phyloP scores from a whole-genome alignment of 2,888 invertebrate species.

The Sinotaia quadrata region DNA sequence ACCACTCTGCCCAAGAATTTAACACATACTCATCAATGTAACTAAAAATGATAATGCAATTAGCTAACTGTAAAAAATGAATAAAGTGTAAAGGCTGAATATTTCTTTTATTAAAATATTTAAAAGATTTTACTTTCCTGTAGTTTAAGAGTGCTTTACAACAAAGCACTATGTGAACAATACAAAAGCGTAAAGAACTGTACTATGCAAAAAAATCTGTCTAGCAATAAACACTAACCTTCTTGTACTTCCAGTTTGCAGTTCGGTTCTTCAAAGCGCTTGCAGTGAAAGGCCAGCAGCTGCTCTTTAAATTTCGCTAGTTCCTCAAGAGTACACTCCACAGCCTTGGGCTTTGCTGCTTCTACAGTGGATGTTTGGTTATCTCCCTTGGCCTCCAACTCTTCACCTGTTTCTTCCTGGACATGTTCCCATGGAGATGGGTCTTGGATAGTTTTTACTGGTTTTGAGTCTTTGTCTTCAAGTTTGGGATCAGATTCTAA shows the following conservation, averaged over 20 bases:
- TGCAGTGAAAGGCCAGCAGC: constrained; percentile 61
- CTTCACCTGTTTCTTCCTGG: constrained; percentile 10
- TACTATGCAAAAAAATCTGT: neutral
- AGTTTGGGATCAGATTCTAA: neutral
- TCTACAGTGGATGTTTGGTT: neutral
- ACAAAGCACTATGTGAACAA: too few relatives aligned
- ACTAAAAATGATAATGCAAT: too few relatives aligned
- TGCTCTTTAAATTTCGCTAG: constrained; percentile 60
- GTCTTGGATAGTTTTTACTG: neutral
- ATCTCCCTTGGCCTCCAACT: neutral
- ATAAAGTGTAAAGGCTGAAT: too few relatives aligned
- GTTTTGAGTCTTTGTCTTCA: neutral
- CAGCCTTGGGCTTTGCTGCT: constrained; percentile 3
- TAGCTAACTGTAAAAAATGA: too few relatives aligned
- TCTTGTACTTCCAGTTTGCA: constrained; percentile 46
- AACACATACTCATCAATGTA: too few relatives aligned
- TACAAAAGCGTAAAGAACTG: too few relatives aligned
- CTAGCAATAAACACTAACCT: constrained; percentile 16
- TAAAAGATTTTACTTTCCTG: neutral
- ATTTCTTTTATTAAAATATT: neutral
- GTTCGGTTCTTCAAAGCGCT: constrained; percentile 56
- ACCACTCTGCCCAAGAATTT: too few relatives aligned
- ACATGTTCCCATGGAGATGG: constrained; percentile 24
- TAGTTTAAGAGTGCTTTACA: too few relatives aligned
- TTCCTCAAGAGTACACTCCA: constrained; percentile 52